Percentiles rank a stretch among this genome's conserved stretches.
These are phyloP conservation scores for Spodoptera exigua DNA, from an alignment of 2,888 invertebrate species.

Conservation along the genomic window DNA sequence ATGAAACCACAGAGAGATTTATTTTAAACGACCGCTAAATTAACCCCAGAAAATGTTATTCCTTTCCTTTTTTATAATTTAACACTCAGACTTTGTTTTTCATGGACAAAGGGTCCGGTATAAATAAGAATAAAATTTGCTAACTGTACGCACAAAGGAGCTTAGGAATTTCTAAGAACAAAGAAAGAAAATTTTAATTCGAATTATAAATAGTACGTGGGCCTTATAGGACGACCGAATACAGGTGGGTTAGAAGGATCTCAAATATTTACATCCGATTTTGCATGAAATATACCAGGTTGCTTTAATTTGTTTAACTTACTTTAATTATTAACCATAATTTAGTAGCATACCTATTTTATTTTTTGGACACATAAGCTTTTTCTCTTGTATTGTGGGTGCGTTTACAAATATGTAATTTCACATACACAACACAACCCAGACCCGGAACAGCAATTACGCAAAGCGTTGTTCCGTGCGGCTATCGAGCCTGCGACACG, in stretches of 20 bases:
- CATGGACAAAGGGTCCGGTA: conserved; percentile 59
- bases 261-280: too few relatives aligned
- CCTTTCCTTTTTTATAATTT: conserved; percentile 74
- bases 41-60: conserved; percentile 70
- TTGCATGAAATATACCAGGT: too few relatives aligned
- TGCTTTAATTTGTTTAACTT: too few relatives aligned
- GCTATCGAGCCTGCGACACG: too few relatives aligned
- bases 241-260: not conserved
- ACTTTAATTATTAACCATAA: too few relatives aligned
- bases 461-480: too few relatives aligned
- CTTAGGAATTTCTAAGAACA: conserved; percentile 16
- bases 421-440: too few relatives aligned
- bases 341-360: too few relatives aligned
- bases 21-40: conserved; percentile 73
- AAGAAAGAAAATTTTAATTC: conserved; percentile 19
- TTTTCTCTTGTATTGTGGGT: too few relatives aligned
- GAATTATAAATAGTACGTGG: not conserved
- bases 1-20: conserved; percentile 73
- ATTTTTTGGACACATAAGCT: too few relatives aligned
- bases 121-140: conserved; percentile 44
- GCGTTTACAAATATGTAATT: too few relatives aligned
- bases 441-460: too few relatives aligned
- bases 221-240: not conserved
- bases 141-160: conserved; percentile 22
- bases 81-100: conserved; percentile 65